Conservation (phyloP, 2,888 invertebrate species). For the Fissipunctia ypsillon region DNA sequence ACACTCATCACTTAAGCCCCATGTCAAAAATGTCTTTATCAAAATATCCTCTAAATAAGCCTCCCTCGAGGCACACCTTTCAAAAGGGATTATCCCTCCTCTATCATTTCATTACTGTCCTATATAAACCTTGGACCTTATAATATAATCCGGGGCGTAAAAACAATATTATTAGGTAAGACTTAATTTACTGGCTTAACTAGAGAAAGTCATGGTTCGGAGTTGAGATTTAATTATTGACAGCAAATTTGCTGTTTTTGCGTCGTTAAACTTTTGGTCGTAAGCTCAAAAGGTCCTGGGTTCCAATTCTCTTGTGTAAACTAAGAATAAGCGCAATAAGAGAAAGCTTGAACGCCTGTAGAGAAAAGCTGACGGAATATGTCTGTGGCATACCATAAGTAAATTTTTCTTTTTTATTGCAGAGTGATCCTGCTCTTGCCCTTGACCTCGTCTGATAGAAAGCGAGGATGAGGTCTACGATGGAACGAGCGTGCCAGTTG, state of each 20-base stretch:
- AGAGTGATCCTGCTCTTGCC: too few species aligned
- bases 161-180: slow-evolving; percentile 42
- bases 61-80: slow-evolving; percentile 56
- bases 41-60: slow-evolving; percentile 50
- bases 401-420: too few species aligned
- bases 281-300: too few species aligned
- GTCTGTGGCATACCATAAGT: too few species aligned
- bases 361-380: too few species aligned
- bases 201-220: not conserved
- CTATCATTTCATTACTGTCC: slow-evolving; percentile 61
- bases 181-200: slow-evolving; percentile 15
- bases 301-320: too few species aligned
- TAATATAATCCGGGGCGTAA: slow-evolving; percentile 35
- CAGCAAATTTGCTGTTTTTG: not conserved
- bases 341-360: too few species aligned
- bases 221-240: slow-evolving; percentile 2
- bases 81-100: slow-evolving; percentile 54
- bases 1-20: slow-evolving; percentile 40
- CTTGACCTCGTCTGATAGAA: too few species aligned
- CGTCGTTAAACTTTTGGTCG: too few species aligned
- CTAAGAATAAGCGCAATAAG: too few species aligned
- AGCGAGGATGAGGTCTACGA: too few species aligned
- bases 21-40: slow-evolving; percentile 44
- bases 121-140: slow-evolving; percentile 31
- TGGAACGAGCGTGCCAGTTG: too few species aligned